Conservation (phyloP, 2,797 vertebrate genomes). For the Sphenodon punctatus region DNA sequence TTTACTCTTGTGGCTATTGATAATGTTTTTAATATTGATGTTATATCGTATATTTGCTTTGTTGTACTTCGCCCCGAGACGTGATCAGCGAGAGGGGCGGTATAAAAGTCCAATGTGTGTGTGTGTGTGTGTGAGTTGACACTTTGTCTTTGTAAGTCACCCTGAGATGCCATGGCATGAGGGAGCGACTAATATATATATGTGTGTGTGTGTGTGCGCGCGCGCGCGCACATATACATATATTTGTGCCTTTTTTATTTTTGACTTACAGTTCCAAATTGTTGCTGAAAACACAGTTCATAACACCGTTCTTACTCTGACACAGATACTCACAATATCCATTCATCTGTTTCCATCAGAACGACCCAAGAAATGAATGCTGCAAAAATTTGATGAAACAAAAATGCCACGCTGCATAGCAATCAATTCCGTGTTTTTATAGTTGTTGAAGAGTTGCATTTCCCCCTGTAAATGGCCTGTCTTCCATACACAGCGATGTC, state of each 20-base stretch:
- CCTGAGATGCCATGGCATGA: no score
- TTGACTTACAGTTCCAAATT: constrained; percentile 38
- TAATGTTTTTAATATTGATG: no score
- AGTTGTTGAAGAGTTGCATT: constrained; percentile 26
- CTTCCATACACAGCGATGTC: not conserved
- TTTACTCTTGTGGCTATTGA: no score
- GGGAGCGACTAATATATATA: not conserved
- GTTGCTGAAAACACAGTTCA: constrained; percentile 32
- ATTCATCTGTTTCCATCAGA: constrained; percentile 40
- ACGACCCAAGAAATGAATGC: constrained; percentile 31
- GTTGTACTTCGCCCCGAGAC: no score
- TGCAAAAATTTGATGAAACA: constrained; percentile 53
- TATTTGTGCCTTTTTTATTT: not conserved
- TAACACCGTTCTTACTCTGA: constrained; percentile 19
- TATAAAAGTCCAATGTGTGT: no score
- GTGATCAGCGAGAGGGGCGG: no score
- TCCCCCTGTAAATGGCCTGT: constrained; percentile 33
- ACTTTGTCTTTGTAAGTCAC: no score
- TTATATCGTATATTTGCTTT: no score
- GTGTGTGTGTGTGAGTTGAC: no score
- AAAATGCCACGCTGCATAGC: constrained; percentile 1
- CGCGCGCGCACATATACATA: not conserved
- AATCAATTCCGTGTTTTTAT: constrained; percentile 38
- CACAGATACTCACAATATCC: constrained; percentile 33
- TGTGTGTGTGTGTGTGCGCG: not conserved